Percentiles rank a stretch among this genome's conserved stretches.
Conservation (phyloP, 2,113 vertebrate genomes). For the Panthera leo region DNA sequence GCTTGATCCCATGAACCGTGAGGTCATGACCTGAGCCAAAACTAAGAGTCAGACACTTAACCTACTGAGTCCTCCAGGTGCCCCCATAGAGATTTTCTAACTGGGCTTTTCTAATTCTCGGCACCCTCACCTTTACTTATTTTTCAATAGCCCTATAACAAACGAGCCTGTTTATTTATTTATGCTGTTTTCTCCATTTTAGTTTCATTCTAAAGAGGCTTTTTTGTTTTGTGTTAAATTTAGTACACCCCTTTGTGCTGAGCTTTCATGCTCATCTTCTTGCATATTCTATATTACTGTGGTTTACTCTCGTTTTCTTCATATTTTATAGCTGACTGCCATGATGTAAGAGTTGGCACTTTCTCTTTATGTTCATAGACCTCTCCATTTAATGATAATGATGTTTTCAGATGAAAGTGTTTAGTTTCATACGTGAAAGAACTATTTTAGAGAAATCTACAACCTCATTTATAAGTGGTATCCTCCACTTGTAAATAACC, state of each 20-base stretch:
- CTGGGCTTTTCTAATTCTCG: neutral
- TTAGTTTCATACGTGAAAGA: neutral
- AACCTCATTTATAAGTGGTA: neutral
- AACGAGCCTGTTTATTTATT: neutral
- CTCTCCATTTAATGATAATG: neutral
- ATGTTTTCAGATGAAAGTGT: neutral
- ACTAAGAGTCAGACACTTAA: too few relatives aligned
- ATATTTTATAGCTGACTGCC: neutral
- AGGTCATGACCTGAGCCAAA: too few relatives aligned
- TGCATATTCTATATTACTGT: neutral
- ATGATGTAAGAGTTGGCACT: neutral
- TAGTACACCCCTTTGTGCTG: neutral
- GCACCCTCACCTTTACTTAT: neutral
- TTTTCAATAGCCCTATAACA: neutral
- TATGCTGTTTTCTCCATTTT: neutral
- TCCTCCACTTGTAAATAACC: constrained; percentile 33
- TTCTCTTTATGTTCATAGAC: neutral
- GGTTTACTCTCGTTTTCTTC: neutral
- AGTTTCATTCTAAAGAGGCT: neutral
- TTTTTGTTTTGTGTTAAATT: neutral
- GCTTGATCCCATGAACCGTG: too few relatives aligned
- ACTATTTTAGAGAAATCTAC: neutral
- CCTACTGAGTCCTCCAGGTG: too few relatives aligned
- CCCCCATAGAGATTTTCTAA: neutral
- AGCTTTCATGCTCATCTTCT: neutral